Evolutionary conservation across 2,797 vertebrate species (phyloP).

Genomic region (Ceryle rudis): DNA sequence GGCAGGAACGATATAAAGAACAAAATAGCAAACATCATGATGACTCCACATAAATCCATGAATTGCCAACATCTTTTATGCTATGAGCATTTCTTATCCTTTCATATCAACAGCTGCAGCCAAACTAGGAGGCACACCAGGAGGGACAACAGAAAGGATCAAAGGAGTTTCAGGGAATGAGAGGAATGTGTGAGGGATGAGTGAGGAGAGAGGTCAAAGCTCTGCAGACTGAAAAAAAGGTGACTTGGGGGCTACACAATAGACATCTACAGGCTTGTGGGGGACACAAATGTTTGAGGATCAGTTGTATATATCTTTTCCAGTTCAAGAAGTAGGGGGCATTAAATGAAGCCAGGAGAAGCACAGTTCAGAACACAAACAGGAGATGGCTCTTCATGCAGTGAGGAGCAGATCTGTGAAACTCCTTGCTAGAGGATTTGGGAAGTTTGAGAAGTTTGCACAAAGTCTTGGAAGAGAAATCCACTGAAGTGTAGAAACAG

Average conservation of each 20-base stretch:
- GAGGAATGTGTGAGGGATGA: constrained; percentile 4
- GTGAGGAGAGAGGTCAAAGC: neutral
- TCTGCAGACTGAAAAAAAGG: neutral
- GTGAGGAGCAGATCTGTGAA: neutral
- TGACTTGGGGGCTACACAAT: neutral
- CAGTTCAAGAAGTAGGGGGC: neutral
- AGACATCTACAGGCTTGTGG: neutral
- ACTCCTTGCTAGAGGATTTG: neutral
- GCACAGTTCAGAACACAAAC: neutral
- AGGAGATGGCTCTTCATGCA: neutral
- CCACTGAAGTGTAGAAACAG: neutral
- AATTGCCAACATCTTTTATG: neutral
- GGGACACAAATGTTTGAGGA: neutral
- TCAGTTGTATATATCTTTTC: neutral
- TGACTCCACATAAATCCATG: neutral
- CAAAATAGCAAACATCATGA: neutral
- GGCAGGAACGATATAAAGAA: neutral
- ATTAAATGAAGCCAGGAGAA: neutral
- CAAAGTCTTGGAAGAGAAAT: neutral
- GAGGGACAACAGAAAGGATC: neutral
- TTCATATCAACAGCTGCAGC: neutral
- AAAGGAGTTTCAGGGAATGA: constrained; percentile 41
- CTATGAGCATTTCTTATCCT: neutral
- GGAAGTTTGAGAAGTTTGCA: neutral
- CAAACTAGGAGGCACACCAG: neutral